phyloP scores from a whole-genome alignment of 2,797 vertebrate species.

The Heteromormyrus szaboi region DNA sequence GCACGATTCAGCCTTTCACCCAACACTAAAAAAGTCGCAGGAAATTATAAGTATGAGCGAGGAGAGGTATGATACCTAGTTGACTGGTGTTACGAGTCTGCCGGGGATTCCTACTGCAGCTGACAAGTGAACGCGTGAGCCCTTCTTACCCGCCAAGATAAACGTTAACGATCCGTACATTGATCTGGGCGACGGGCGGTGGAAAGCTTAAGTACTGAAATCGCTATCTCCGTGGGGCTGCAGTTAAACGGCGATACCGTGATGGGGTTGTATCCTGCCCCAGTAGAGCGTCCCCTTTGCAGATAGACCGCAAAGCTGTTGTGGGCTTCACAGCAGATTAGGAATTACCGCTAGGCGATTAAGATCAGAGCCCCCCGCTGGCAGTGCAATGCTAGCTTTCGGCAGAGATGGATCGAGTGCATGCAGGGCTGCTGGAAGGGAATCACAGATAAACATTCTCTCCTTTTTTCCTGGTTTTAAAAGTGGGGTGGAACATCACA shows the following conservation, averaged over 20 bases:
- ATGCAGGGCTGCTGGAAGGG: neutral
- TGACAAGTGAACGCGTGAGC: neutral
- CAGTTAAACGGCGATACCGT: neutral
- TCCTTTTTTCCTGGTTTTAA: neutral
- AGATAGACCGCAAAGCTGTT: neutral
- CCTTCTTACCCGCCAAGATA: neutral
- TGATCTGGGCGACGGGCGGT: neutral
- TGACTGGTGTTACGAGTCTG: neutral
- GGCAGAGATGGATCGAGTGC: neutral
- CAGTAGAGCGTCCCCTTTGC: neutral
- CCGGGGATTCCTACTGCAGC: neutral
- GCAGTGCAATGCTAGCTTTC: neutral
- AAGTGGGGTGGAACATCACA: neutral
- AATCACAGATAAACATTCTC: neutral
- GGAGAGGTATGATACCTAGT: neutral
- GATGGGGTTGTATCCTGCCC: neutral
- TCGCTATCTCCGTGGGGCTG: neutral
- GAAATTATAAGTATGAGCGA: neutral
- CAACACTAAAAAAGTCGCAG: neutral
- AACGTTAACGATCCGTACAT: neutral
- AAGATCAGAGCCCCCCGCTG: neutral
- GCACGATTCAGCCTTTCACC: neutral
- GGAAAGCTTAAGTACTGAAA: neutral
- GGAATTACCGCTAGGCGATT: neutral
- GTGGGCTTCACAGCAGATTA: neutral